Conservation (phyloP, 2,888 invertebrate species). For the Patella caerulea region DNA sequence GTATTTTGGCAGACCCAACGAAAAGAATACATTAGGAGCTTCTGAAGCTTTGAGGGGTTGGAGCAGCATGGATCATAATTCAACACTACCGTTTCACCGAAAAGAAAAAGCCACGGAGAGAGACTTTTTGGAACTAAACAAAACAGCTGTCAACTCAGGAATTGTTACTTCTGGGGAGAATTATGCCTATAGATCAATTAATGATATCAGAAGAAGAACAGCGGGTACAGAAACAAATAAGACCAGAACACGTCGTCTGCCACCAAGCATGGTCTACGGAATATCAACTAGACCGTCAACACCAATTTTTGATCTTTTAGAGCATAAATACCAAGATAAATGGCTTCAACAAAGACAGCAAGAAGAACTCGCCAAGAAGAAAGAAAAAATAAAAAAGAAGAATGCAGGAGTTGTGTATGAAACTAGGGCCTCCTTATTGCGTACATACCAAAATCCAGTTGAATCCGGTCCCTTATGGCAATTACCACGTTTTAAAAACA, state of each 20-base stretch:
- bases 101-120: slow-evolving; percentile 49
- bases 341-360: slow-evolving; percentile 63
- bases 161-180: slow-evolving; percentile 65
- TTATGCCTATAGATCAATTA: slow-evolving; percentile 65
- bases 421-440: slow-evolving; percentile 64
- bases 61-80: slow-evolving; percentile 38
- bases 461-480: slow-evolving; percentile 66
- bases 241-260: slow-evolving; percentile 54
- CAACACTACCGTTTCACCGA: slow-evolving; percentile 48
- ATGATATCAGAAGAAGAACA: slow-evolving; percentile 62
- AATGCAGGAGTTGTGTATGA: slow-evolving; percentile 58
- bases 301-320: slow-evolving; percentile 69
- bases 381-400: slow-evolving; percentile 58
- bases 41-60: slow-evolving; percentile 65
- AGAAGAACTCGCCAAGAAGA: slow-evolving; percentile 50
- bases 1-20: slow-evolving; percentile 62
- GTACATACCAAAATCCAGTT: slow-evolving; percentile 68
- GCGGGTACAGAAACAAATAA: slow-evolving; percentile 39
- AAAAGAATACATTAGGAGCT: slow-evolving; percentile 56
- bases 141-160: slow-evolving; percentile 64
- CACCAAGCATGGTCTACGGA: slow-evolving; percentile 67
- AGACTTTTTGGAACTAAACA: slow-evolving; percentile 68
- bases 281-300: slow-evolving; percentile 68
- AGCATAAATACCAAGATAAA: slow-evolving; percentile 69
- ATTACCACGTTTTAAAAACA: slow-evolving; percentile 62